A percentile compares a stretch with the other conserved stretches of the same genome.
Evolutionary conservation across 2,113 vertebrate species (phyloP).

Genomic region (Nansenia antarctica): DNA sequence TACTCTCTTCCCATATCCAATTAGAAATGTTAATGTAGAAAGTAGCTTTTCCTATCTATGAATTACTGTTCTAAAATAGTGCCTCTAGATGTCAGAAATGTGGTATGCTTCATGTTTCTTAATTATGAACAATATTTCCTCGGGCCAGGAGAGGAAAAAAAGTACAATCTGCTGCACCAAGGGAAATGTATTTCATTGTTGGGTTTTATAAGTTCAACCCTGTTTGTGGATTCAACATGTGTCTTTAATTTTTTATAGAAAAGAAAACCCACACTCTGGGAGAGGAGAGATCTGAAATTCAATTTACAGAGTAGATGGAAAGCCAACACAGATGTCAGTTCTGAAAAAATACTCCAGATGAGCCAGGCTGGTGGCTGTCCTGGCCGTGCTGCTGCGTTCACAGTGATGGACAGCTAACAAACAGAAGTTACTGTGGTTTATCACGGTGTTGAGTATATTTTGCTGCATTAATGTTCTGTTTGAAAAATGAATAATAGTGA

Average conservation of each 20-base stretch:
- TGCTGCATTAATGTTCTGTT: neutral
- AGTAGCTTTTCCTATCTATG: neutral
- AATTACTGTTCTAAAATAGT: constrained; percentile 2
- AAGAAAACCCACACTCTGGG: constrained; percentile 33
- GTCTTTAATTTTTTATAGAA: constrained; percentile 53
- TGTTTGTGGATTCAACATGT: constrained; percentile 61
- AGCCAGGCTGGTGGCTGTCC: constrained; percentile 33
- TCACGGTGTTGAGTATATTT: constrained; percentile 16
- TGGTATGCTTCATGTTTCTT: constrained; percentile 55
- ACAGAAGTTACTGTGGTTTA: neutral
- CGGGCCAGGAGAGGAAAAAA: constrained; percentile 23
- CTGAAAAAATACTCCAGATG: constrained; percentile 65
- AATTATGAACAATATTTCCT: constrained; percentile 50
- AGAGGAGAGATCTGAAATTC: constrained; percentile 60
- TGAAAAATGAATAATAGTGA: constrained; percentile 47
- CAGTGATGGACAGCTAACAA: neutral
- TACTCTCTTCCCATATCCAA: constrained; percentile 10
- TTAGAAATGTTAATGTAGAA: constrained; percentile 19
- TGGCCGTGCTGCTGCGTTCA: neutral
- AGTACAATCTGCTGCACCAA: constrained; percentile 61
- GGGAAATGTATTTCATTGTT: constrained; percentile 49
- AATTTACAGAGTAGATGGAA: constrained; percentile 70
- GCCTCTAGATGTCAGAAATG: constrained; percentile 24
- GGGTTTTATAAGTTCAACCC: constrained; percentile 28
- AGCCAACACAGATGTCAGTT: constrained; percentile 66